A percentile compares a stretch with the other conserved stretches of the same genome.
Evolutionary conservation across 2,113 vertebrate genomes (phyloP).

Genomic region (Oryctolagus cuniculus): DNA sequence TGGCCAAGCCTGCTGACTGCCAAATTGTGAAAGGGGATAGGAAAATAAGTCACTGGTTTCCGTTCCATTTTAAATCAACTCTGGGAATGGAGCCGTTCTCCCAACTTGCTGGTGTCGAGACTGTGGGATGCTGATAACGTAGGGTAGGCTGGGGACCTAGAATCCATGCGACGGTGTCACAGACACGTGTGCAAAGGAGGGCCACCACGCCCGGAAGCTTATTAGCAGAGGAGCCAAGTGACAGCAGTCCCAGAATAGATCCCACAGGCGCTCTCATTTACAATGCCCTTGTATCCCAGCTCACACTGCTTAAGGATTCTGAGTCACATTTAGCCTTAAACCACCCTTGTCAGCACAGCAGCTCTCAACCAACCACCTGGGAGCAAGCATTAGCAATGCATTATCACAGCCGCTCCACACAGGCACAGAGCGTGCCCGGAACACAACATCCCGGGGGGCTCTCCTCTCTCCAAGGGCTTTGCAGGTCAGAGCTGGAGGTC

Average conservation of each 20-base stretch:
- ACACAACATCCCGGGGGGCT: neutral
- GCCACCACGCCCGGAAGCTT: neutral
- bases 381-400: slow-evolving; percentile 54
- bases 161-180: neutral
- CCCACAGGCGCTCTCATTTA: slow-evolving; percentile 10
- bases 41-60: neutral
- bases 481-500: neutral
- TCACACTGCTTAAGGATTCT: slow-evolving; percentile 55
- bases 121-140: neutral
- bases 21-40: neutral
- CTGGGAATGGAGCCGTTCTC: neutral
- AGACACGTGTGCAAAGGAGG: neutral
- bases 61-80: slow-evolving; percentile 33
- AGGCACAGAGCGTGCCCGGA: neutral
- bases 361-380: slow-evolving; percentile 58
- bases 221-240: slow-evolving; percentile 54
- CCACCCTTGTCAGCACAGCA: slow-evolving; percentile 18
- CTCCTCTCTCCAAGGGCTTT: neutral
- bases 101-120: neutral
- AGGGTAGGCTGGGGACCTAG: neutral
- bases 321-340: slow-evolving; percentile 75
- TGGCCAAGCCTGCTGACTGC: neutral
- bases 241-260: slow-evolving; percentile 25
- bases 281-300: slow-evolving; percentile 67
- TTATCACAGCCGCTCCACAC: neutral